phyloP scores from a whole-genome alignment of 53 echinoderm and acorn worm species.

The Echinometra lucunter region DNA sequence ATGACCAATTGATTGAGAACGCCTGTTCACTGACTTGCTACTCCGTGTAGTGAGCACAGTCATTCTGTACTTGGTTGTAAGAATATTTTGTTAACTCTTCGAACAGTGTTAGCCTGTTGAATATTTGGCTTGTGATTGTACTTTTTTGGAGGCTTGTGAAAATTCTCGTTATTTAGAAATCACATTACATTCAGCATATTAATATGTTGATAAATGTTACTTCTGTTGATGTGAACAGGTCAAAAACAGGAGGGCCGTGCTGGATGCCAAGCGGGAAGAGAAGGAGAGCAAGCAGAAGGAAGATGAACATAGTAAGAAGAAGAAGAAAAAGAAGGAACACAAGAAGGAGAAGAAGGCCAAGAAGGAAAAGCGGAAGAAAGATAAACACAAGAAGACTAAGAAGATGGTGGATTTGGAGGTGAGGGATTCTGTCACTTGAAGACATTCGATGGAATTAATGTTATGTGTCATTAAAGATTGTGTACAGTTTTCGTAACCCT shows the following conservation, averaged over 20 bases:
- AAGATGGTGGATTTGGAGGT: slow-evolving; percentile 84
- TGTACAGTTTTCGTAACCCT: too few relatives aligned
- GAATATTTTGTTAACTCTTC: too few relatives aligned
- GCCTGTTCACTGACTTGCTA: too few relatives aligned
- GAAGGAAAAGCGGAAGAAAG: slow-evolving; percentile 68
- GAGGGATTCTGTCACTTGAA: neutral
- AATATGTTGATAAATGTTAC: neutral
- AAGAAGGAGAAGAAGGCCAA: slow-evolving; percentile 68
- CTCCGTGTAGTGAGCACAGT: too few relatives aligned
- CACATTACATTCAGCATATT: too few relatives aligned
- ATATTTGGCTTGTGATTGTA: too few relatives aligned
- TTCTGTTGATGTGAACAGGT: slow-evolving; percentile 62
- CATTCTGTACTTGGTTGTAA: too few relatives aligned
- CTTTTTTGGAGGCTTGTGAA: too few relatives aligned
- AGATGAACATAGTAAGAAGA: slow-evolving; percentile 55
- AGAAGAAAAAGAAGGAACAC: slow-evolving; percentile 67
- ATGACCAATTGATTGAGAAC: too few relatives aligned
- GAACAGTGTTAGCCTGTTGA: too few relatives aligned
- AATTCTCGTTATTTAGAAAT: too few relatives aligned
- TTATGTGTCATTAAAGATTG: too few relatives aligned
- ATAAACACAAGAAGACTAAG: slow-evolving; percentile 75
- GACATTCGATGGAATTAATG: neutral
- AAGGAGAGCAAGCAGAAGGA: slow-evolving; percentile 67
- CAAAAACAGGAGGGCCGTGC: slow-evolving; percentile 85
- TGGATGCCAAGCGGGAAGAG: slow-evolving; percentile 88